Evolutionary conservation across 2,113 vertebrate genomes (phyloP).

Genomic region (Xiphophorus maculatus): DNA sequence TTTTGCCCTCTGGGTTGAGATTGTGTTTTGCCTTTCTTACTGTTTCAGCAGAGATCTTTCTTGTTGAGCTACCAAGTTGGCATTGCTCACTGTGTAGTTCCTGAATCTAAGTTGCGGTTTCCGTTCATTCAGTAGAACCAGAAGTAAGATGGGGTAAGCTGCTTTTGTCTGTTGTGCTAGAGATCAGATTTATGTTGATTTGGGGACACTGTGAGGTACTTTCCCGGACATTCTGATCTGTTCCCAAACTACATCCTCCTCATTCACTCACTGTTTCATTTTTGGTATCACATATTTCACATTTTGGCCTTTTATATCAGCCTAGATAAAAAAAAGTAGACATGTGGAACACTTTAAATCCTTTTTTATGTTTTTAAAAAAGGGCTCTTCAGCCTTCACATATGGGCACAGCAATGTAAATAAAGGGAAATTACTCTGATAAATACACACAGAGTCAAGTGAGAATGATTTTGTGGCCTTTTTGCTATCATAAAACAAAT

Average conservation of each 20-base stretch:
- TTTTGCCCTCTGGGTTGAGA: slow-evolving; percentile 38
- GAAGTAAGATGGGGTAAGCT: slow-evolving; percentile 35
- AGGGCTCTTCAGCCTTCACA: too few relatives aligned
- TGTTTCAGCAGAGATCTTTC: slow-evolving; percentile 26
- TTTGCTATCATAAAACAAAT: neutral
- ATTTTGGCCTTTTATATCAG: neutral
- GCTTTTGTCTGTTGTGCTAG: slow-evolving; percentile 30
- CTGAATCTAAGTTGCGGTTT: slow-evolving; percentile 54
- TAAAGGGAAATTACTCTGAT: neutral
- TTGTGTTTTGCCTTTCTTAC: neutral
- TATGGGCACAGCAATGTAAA: neutral
- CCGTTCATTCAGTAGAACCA: slow-evolving; percentile 63
- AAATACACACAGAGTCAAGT: neutral
- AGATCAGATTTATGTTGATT: slow-evolving; percentile 38
- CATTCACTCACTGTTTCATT: too few relatives aligned
- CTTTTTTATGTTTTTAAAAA: neutral
- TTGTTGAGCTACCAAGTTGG: slow-evolving; percentile 27
- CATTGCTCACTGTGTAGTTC: slow-evolving; percentile 46
- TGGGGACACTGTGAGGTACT: slow-evolving; percentile 25
- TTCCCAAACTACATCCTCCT: neutral
- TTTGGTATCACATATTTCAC: neutral
- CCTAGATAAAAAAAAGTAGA: too few relatives aligned
- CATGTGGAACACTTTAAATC: too few relatives aligned
- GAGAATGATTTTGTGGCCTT: neutral
- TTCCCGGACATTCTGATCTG: neutral